Conservation (phyloP, 2,888 invertebrate species). For the Nebria brevicollis region DNA sequence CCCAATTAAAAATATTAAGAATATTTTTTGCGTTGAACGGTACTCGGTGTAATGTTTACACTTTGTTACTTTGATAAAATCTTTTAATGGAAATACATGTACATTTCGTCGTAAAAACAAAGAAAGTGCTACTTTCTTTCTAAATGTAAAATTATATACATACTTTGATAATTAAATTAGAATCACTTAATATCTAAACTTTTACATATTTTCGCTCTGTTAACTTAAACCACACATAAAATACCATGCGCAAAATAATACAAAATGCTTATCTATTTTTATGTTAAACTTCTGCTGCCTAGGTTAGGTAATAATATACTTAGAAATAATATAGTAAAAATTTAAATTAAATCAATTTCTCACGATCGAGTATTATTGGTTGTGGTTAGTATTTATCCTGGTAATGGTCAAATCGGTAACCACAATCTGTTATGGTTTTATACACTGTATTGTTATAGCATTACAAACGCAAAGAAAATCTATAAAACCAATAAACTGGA, state of each 20-base stretch:
- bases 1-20: too few species aligned
- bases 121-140: background rate
- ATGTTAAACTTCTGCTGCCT: background rate
- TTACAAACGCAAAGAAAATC: background rate
- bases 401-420: constrained; percentile 22
- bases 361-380: constrained; percentile 21
- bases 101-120: background rate
- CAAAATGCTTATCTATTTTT: background rate
- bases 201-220: background rate
- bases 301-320: background rate
- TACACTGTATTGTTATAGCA: background rate
- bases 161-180: background rate
- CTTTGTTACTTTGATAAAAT: background rate
- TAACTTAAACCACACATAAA: background rate
- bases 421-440: background rate
- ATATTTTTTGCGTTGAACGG: too few species aligned
- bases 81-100: background rate
- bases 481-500: background rate
- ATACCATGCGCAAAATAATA: background rate
- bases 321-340: background rate
- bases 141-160: background rate
- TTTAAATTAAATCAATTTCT: constrained; percentile 27
- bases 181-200: background rate
- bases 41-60: background rate
- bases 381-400: constrained; percentile 4